Evolutionary conservation across 2,888 invertebrate genomes (phyloP), one percentile per base, ranked within the genome.

Genomic region (Lutraria lutraria): DNA sequence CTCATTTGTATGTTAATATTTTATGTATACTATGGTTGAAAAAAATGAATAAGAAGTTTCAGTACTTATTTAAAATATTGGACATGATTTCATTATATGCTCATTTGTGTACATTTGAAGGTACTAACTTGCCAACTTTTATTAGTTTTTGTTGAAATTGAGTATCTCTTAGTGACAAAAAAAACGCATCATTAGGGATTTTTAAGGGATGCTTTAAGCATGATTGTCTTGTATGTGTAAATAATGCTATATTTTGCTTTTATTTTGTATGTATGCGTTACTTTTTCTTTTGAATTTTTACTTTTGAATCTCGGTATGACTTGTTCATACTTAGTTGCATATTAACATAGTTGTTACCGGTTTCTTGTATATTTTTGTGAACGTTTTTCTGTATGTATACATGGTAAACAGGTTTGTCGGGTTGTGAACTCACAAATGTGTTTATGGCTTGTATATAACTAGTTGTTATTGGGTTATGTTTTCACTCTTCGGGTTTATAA

Each of bases 361-460:
- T 68, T 25, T 4, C 12, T 2, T 13, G 15, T 56, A 56, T 16
- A 12, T n/a, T 68, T 68, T n/a, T 25, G 15, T 63, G 63, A 63
- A 68, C 12, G 25, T 68, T 12, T 63, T 21, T n/a, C 21, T 63
- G 19, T 63, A 21, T 63, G n/a, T 63, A 63, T 63, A 25, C n/a
- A n/a, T 68, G n/a, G 10, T 63, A n/a, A 21, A 68, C 25, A 12
- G 21, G 34, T 56, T 85, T 85, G 85, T 85, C 85, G 85, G 54
- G 85, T 85, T 85, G n/a, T 52, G 31, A 85, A 79, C 85, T 76
- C 76, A 85, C 85, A 85, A 79, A 68, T 68, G 25, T 68, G 8
- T 34, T 34, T 34, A 80, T 80, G 19, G n/a, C n/a, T n/a, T 81
- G 53, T 81, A 81, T 81, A 53, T 21, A 15, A 21, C 15, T 81